Conservation (phyloP, 2,113 vertebrate species). For the Otis tarda region DNA sequence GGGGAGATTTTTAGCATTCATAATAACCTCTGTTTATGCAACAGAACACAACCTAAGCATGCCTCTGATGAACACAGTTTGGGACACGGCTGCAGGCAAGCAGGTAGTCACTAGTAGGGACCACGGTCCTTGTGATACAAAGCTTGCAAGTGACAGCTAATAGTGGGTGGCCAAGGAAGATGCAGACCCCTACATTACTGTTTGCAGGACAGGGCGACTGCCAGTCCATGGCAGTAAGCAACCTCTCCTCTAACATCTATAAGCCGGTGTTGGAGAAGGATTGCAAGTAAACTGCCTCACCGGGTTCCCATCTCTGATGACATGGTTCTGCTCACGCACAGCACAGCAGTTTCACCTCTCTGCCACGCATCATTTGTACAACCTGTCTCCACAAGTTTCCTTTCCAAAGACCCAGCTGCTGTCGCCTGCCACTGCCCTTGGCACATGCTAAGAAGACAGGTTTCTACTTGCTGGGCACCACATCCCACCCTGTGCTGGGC, state of each 20-base stretch:
- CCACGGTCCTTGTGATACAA: rapidly evolving
- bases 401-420: background rate
- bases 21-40: background rate
- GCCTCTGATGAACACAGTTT: background rate
- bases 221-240: rapidly evolving
- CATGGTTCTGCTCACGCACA: background rate
- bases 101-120: background rate
- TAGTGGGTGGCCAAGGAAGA: background rate
- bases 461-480: background rate
- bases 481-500: background rate
- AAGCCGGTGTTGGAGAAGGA: rapidly evolving
- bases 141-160: background rate
- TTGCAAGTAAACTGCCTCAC: background rate
- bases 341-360: background rate
- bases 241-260: background rate
- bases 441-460: background rate
- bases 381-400: background rate
- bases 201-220: background rate
- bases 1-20: background rate
- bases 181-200: background rate
- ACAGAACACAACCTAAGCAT: background rate
- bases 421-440: background rate
- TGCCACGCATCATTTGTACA: background rate
- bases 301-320: background rate
- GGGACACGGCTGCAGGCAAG: background rate